These are phyloP conservation scores for Dendropsophus ebraccatus DNA, from an alignment of 2,113 vertebrate species.

Conservation along the genomic window DNA sequence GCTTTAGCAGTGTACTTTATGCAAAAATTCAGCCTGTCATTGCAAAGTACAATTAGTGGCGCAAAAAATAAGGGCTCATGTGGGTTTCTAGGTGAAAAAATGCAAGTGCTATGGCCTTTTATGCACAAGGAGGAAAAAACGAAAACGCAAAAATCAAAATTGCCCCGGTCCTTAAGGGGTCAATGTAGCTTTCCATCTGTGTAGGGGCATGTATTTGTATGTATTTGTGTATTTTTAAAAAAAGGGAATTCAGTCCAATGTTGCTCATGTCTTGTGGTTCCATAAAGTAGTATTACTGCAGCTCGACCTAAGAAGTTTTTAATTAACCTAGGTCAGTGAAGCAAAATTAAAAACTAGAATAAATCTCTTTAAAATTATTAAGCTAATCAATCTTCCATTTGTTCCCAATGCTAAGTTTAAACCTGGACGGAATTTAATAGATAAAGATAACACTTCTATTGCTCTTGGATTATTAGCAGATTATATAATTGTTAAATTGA, in stretches of 20 bases:
- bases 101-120: no score
- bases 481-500: not conserved
- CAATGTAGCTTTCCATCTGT: not conserved
- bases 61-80: no score
- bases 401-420: conserved; percentile 20
- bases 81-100: no score
- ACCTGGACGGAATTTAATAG: conserved; percentile 21
- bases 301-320: conserved; percentile 31
- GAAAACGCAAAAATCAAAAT: no score
- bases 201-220: not conserved
- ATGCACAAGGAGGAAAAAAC: no score
- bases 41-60: no score
- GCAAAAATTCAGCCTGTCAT: no score
- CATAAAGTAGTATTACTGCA: conserved; percentile 12
- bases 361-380: conserved; percentile 12
- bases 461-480: not conserved
- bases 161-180: no score
- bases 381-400: conserved; percentile 35
- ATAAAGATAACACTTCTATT: not conserved
- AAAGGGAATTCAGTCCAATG: not conserved
- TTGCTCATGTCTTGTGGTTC: not conserved
- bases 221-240: not conserved
- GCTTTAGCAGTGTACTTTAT: no score
- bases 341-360: conserved; percentile 44
- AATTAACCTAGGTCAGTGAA: conserved; percentile 43